Evolutionary conservation across 2,113 vertebrate genomes (phyloP), one percentile per base, ranked within the genome.

Genomic region (Pachycephala philippinensis): DNA sequence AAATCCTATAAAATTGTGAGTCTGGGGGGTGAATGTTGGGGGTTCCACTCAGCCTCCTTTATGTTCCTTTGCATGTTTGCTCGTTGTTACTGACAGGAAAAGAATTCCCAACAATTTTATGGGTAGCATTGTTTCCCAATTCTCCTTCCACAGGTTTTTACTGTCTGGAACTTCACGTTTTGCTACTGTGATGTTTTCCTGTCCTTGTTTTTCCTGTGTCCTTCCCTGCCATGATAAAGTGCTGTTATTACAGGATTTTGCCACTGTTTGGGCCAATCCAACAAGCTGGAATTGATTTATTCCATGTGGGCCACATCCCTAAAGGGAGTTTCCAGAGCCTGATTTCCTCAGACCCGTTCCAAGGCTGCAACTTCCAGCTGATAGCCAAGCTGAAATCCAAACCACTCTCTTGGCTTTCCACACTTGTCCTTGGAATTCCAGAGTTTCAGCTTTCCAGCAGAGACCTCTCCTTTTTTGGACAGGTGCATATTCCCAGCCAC

Each of bases 401-500:
- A 84, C 80, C 11, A 2, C 72, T 66, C 64, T 70, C 89, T 74
- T 93, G 95, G 94, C 93, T 95, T 88, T 84, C 83, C 42, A 33
- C 66, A 39, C 56, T 92, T 74, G 66, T 70, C 69, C 56, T 72
- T 31, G 77, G 54, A 95, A 90, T 95, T 89, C 72, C 95, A 90
- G 80, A 90, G 93, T 59, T 84, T 66, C 72, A 66, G 42, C 39
- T 95, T 90, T 89, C 93, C 92, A 84, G 52, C 54, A 61, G 14
- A 92, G 68, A 33, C 83, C 40, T 90, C 68, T 92, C 95, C 79
- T 86, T 89, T 90, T 95, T 93, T 95, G 90, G 94, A 54, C 80
- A 95, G 86, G 76, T 95, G 83, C 23, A 42, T 26, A 59, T 86
- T 88, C 63, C 59, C 70, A 82, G 84, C 37, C 80, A 27, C 56